Percentiles rank a stretch among this genome's conserved stretches.
These are phyloP conservation scores for Corythaixoides concolor DNA, from an alignment of 2,113 vertebrate genomes.

Conservation along the genomic window DNA sequence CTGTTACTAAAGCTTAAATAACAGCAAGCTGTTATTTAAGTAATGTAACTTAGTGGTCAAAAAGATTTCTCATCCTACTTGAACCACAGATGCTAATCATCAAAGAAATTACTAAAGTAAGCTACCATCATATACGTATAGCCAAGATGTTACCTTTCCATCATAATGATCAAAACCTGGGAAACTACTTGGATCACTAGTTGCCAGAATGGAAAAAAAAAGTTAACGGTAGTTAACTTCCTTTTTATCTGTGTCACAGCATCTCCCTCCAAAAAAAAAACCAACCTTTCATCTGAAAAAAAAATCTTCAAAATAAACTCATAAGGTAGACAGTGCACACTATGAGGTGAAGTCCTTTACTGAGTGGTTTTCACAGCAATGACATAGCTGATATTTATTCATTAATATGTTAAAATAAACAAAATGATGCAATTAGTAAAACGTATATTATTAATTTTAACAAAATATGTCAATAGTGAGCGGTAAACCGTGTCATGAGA, in stretches of 20 bases:
- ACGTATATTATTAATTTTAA: neutral
- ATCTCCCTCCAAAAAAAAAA: neutral
- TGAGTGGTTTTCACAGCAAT: conserved; percentile 2
- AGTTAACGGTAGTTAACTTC: neutral
- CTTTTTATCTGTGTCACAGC: neutral
- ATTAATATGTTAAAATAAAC: neutral
- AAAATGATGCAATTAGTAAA: neutral
- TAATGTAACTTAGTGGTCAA: neutral
- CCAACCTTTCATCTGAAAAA: neutral
- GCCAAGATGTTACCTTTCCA: neutral
- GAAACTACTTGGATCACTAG: neutral
- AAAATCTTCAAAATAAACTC: neutral
- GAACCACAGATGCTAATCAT: neutral
- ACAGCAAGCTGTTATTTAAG: neutral
- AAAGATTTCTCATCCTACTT: neutral
- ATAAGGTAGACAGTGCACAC: neutral
- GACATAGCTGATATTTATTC: neutral
- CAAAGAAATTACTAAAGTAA: neutral
- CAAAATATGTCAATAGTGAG: neutral
- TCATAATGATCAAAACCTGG: neutral
- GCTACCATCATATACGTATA: neutral
- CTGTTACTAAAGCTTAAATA: neutral
- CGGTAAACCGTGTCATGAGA: neutral
- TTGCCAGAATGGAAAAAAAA: neutral
- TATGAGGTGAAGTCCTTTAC: neutral